phyloP scores from a whole-genome alignment of 2,888 invertebrate genomes.

The Tinea pellionella region DNA sequence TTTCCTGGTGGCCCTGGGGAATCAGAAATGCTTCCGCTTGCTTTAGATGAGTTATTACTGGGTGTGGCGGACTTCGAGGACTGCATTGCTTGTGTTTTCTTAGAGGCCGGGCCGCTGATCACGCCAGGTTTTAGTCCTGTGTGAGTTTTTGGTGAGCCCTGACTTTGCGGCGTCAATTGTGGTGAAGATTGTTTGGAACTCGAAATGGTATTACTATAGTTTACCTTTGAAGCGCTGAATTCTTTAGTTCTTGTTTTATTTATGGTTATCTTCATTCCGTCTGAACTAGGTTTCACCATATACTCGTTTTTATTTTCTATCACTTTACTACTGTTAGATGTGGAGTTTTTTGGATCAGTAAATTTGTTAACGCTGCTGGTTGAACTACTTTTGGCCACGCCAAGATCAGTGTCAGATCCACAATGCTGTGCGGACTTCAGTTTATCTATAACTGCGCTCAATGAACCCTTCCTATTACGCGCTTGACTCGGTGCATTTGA shows the following conservation, averaged over 20 bases:
- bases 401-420: conserved; percentile 62
- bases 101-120: conserved; percentile 87
- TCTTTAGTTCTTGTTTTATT: conserved; percentile 88
- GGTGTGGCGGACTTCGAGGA: conserved; percentile 45
- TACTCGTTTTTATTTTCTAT: conserved; percentile 79
- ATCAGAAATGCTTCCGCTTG: conserved; percentile 50
- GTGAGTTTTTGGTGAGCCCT: conserved; percentile 82
- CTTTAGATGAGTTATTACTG: conserved; percentile 47
- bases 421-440: conserved; percentile 81
- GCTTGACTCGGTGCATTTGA: conserved; percentile 71
- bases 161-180: conserved; percentile 59
- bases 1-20: conserved; percentile 33
- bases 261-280: conserved; percentile 91
- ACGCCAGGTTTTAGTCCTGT: conserved; percentile 88
- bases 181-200: conserved; percentile 59
- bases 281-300: conserved; percentile 89
- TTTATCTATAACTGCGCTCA: conserved; percentile 90
- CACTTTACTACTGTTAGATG: conserved; percentile 44
- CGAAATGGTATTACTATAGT: conserved; percentile 50
- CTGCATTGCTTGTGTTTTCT: conserved; percentile 77
- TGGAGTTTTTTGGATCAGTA: conserved; percentile 58
- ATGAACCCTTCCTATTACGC: conserved; percentile 77
- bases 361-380: conserved; percentile 52
- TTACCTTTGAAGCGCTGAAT: conserved; percentile 51
- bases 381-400: conserved; percentile 55